A percentile compares a stretch with the other conserved stretches of the same genome.
phyloP scores from a whole-genome alignment of 2,113 vertebrate genomes.

The Scomber colias region DNA sequence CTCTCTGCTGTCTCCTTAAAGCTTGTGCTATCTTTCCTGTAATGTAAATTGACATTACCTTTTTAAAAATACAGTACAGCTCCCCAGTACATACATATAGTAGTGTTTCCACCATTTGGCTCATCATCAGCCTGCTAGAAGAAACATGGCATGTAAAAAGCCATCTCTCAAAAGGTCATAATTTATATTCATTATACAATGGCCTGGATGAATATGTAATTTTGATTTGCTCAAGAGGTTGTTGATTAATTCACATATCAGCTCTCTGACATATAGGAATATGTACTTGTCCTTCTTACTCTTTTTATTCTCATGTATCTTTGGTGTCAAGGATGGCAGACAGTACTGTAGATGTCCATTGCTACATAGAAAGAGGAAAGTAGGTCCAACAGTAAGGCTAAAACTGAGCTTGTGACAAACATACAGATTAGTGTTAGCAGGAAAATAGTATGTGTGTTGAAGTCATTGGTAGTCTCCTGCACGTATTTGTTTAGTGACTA shows the following conservation, averaged over 20 bases:
- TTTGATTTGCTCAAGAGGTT: conserved; percentile 58
- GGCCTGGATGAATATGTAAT: conserved; percentile 61
- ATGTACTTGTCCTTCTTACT: conserved; percentile 19
- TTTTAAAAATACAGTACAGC: conserved; percentile 7
- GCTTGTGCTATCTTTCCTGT: neutral
- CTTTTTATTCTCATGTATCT: conserved; percentile 4
- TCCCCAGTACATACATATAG: neutral
- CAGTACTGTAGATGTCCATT: neutral
- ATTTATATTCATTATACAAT: conserved; percentile 71
- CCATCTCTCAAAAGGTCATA: conserved; percentile 60
- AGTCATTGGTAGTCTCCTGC: neutral
- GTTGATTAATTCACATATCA: conserved; percentile 68
- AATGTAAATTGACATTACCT: conserved; percentile 1
- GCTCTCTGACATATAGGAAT: conserved; percentile 26
- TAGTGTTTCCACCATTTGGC: conserved; percentile 23
- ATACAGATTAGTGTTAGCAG: neutral
- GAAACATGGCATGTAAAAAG: conserved; percentile 43
- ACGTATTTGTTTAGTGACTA: neutral
- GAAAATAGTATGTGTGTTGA: neutral
- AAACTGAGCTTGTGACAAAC: neutral
- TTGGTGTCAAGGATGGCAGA: too few relatives aligned
- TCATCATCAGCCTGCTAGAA: conserved; percentile 32
- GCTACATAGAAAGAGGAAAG: neutral
- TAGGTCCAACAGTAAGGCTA: neutral
- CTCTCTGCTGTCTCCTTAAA: too few relatives aligned